Evolutionary conservation across 92 coral and sea anemone species (phyloP).

Genomic region (Actinernus sp.): DNA sequence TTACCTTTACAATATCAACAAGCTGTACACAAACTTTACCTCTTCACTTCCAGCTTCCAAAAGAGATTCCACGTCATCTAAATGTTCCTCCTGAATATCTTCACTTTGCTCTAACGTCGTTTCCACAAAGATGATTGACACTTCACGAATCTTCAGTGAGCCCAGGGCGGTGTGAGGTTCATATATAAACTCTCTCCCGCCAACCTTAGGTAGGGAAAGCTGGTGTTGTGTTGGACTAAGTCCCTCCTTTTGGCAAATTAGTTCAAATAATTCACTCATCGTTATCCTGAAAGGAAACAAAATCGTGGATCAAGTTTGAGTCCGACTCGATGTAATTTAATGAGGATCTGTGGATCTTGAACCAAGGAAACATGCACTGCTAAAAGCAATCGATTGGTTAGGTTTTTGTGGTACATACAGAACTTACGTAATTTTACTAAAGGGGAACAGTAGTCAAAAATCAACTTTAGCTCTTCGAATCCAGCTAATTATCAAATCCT

Average conservation of each 20-base stretch:
- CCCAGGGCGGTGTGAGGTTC: constrained; percentile 82
- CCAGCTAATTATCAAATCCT: no score
- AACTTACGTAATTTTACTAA: no score
- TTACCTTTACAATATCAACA: neutral
- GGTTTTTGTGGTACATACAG: no score
- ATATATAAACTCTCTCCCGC: constrained; percentile 61
- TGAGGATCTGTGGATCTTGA: no score
- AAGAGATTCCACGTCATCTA: constrained; percentile 16
- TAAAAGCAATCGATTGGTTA: no score
- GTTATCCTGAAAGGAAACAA: constrained; percentile 48
- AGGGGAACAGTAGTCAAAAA: no score
- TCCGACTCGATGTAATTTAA: no score
- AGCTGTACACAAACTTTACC: constrained; percentile 10
- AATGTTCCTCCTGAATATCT: constrained; percentile 8
- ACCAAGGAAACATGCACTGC: no score
- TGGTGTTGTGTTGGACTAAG: constrained; percentile 60
- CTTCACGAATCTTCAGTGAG: constrained; percentile 73
- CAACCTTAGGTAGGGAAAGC: constrained; percentile 66
- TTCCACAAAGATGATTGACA: constrained; percentile 55
- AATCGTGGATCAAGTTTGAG: no score
- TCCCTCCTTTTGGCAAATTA: constrained; percentile 72
- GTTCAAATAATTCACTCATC: constrained; percentile 81
- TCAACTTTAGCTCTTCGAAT: no score
- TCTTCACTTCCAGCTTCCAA: constrained; percentile 49
- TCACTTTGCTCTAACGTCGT: constrained; percentile 22